A percentile compares a stretch with the other conserved stretches of the same genome.
phyloP scores from a whole-genome alignment of 2,888 invertebrate genomes.

The Gryllus longicercus region DNA sequence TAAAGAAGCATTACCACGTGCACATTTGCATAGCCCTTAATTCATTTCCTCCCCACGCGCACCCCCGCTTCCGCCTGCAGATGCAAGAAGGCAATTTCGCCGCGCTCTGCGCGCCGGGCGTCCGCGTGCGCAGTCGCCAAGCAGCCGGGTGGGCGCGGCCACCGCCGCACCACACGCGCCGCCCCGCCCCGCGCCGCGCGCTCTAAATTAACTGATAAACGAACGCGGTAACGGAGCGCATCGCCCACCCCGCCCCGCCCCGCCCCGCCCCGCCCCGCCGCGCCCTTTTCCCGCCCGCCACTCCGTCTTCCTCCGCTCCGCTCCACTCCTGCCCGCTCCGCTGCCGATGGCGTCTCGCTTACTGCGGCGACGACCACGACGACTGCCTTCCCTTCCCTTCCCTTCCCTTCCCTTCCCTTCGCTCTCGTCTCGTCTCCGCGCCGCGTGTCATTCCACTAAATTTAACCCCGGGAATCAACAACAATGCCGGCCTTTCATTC shows the following conservation, averaged over 20 bases:
- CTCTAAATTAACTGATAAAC: constrained; percentile 17
- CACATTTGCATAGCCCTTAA: too few relatives aligned
- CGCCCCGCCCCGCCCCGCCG: neutral
- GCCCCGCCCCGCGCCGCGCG: neutral
- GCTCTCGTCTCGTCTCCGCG: neutral
- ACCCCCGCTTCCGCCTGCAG: too few relatives aligned
- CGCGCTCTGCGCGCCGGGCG: too few relatives aligned
- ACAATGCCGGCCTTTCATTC: constrained; percentile 30
- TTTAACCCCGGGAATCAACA: neutral
- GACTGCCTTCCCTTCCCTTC: too few relatives aligned
- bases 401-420: neutral
- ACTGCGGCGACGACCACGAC: too few relatives aligned
- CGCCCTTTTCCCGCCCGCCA: neutral
- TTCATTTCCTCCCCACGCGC: too few relatives aligned
- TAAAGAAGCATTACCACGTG: too few relatives aligned
- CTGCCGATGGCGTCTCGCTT: too few relatives aligned
- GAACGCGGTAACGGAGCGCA: constrained; percentile 9
- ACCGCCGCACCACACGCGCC: too few relatives aligned
- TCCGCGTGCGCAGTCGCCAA: too few relatives aligned
- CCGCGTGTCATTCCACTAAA: neutral
- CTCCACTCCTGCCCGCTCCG: neutral
- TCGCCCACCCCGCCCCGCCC: neutral
- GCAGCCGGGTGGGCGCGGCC: too few relatives aligned
- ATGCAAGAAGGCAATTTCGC: too few relatives aligned
- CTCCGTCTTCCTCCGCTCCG: neutral